phyloP scores from a whole-genome alignment of 1,140 invertebrate genomes.

The Kradibia gibbosae region DNA sequence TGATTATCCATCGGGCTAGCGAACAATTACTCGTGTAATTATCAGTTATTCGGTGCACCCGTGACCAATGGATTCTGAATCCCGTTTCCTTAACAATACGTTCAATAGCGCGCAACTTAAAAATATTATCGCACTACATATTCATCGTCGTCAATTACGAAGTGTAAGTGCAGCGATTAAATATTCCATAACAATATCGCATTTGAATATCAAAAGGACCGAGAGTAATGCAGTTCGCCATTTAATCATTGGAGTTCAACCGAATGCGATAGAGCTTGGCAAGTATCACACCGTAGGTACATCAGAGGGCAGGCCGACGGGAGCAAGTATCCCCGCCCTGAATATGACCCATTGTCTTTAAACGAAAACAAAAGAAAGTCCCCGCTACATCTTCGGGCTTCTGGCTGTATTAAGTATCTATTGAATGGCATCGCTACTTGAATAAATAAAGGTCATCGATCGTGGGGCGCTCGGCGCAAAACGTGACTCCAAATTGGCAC shows the following conservation, averaged over 20 bases:
- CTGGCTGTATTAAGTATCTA: not conserved
- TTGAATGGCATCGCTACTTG: not conserved
- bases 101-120: not conserved
- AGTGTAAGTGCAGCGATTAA: conserved; percentile 3
- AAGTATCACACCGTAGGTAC: not conserved
- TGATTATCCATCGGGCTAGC: too few species aligned
- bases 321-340: not conserved
- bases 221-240: conserved; percentile 15
- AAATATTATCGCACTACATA: not conserved
- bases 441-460: conserved; percentile 35
- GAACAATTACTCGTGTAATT: too few species aligned
- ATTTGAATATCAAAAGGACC: conserved; percentile 29
- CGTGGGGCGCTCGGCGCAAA: not conserved
- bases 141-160: not conserved
- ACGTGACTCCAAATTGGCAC: conserved; percentile 23
- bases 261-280: not conserved
- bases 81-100: not conserved
- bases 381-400: not conserved
- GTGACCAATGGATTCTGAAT: not conserved
- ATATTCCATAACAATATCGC: not conserved
- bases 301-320: not conserved
- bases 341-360: conserved; percentile 31
- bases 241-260: not conserved
- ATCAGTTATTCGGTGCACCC: not conserved
- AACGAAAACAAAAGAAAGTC: conserved; percentile 16